phyloP scores from a whole-genome alignment of 2,113 vertebrate genomes.

The Cheilinus undulatus region DNA sequence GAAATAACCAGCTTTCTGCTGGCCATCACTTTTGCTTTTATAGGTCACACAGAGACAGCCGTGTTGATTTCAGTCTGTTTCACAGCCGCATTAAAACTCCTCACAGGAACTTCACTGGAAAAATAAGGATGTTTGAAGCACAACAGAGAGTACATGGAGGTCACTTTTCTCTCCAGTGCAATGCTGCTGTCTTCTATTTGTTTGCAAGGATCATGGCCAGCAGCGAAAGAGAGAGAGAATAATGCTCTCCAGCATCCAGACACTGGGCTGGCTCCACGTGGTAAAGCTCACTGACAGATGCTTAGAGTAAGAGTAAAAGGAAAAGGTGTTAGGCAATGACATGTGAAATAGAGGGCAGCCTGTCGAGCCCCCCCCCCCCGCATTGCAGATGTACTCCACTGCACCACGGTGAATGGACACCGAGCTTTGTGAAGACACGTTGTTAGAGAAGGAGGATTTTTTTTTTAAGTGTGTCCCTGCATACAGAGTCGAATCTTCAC shows the following conservation, averaged over 20 bases:
- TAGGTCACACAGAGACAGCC: no score
- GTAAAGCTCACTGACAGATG: conserved; percentile 76
- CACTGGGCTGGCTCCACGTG: conserved; percentile 67
- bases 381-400: conserved; percentile 78
- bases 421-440: conserved; percentile 48
- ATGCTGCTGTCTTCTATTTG: conserved; percentile 7
- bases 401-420: conserved; percentile 69
- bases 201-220: conserved; percentile 41
- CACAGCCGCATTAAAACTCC: no score
- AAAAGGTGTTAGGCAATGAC: conserved; percentile 78
- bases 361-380: conserved; percentile 68
- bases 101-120: no score
- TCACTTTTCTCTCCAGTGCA: conserved; percentile 26
- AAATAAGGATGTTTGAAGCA: background rate
- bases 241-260: conserved; percentile 59
- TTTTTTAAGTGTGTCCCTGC: conserved; percentile 5
- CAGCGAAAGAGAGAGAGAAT: conserved; percentile 50
- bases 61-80: no score
- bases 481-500: conserved; percentile 15
- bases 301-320: conserved; percentile 74
- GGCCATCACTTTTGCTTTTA: no score
- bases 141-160: conserved; percentile 10
- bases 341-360: conserved; percentile 82
- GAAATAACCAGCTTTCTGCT: no score
- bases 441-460: conserved; percentile 38